Evolutionary conservation across 2,113 vertebrate genomes (phyloP), one percentile per base, ranked within the genome.

Genomic region (Sakesphorus luctuosus): DNA sequence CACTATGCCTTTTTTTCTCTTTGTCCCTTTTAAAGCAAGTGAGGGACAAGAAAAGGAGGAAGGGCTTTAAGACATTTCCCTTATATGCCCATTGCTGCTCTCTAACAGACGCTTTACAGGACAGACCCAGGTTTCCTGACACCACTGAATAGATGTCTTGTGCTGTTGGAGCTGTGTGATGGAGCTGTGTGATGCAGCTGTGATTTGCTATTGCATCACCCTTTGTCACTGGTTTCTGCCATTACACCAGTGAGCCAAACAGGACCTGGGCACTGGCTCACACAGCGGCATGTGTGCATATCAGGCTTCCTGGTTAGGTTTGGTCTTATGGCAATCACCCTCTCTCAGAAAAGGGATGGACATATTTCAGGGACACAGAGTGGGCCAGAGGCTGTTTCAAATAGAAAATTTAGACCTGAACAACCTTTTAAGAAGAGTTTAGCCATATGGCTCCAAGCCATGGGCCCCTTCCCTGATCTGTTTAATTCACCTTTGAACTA

Each of bases 401-500:
- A 63, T 0, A 49, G 4, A 25, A 43, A 71, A 68, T 72, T 44
- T 63, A 75, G 28, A 71, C n/a, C 47, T 50, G 10, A 43, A 40
- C 47, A 68, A 25, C 10, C 7, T 81, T 43, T 58, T 49, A 73
- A 81, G 59, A 65, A 69, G 25, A 40, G 16, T 43, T 73, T 65
- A 63, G 10, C 53, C n/a, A 28, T 69, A 28, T 40, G 53, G 21
- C 23, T 10, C 8, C 43, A 69, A 55, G 15, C 12, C 50, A 3
- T 38, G 4, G 38, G 43, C 11, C 25, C 33, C 23, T 76, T 81
- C 56, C 13, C 69, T 75, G 47, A 7, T 84, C 43, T 87, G 18
- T 80, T 74, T 81, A 72, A 62, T 82, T 75, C 56, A 75, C 52
- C 69, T 96, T 87, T 78, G 80, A 95, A 84, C 44, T 78, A 13